Conservation (phyloP, 2,888 invertebrate genomes). For the Dorcus hopei region DNA sequence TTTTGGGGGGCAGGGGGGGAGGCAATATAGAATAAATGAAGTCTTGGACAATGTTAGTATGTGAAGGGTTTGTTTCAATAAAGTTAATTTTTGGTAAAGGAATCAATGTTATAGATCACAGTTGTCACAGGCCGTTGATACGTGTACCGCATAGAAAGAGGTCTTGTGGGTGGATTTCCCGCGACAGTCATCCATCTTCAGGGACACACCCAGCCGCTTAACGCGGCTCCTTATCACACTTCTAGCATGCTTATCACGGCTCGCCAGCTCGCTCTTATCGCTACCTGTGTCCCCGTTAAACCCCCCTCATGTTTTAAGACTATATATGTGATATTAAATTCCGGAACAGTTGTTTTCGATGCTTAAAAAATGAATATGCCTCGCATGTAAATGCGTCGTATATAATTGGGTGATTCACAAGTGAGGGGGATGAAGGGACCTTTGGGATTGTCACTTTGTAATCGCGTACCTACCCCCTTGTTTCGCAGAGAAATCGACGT, state of each 20-base stretch:
- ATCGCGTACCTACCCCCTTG: conserved; percentile 10
- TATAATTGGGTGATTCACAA: conserved; percentile 23
- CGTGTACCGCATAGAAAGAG: conserved; percentile 44
- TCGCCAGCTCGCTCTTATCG: conserved; percentile 43
- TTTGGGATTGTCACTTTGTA: conserved; percentile 25
- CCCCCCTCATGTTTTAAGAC: conserved; percentile 3
- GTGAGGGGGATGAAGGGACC: conserved; percentile 22
- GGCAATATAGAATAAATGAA: no score
- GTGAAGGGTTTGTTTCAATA: conserved; percentile 5
- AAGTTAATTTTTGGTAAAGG: conserved; percentile 21
- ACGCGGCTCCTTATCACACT: conserved; percentile 44
- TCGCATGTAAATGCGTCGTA: not conserved
- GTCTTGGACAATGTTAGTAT: no score
- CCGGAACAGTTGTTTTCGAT: conserved; percentile 12
- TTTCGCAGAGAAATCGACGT: conserved; percentile 20
- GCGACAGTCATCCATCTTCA: conserved; percentile 51
- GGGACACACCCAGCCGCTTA: conserved; percentile 50
- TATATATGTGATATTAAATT: conserved; percentile 17
- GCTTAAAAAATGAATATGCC: not conserved
- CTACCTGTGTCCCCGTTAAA: conserved; percentile 34
- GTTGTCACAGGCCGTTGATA: conserved; percentile 49
- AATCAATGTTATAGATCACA: conserved; percentile 51
- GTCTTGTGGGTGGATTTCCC: conserved; percentile 49
- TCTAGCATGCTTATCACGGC: conserved; percentile 50
- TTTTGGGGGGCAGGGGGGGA: not conserved